phyloP scores from a whole-genome alignment of 2,113 vertebrate genomes.

The Clinocottus analis region DNA sequence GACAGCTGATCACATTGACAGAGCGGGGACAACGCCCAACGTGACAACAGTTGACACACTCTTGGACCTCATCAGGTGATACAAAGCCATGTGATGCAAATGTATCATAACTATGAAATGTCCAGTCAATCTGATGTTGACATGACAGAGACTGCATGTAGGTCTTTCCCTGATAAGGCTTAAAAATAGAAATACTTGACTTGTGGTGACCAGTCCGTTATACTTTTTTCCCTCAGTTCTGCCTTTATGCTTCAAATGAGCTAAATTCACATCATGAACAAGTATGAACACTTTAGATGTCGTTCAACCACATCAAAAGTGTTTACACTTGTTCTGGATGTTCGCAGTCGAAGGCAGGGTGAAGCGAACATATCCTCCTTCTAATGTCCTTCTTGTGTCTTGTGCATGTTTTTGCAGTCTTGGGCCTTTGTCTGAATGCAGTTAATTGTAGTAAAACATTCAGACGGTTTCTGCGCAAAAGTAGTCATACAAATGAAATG shows the following conservation, averaged over 20 bases:
- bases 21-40: slow-evolving; percentile 90
- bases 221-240: background rate
- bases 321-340: background rate
- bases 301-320: background rate
- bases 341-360: background rate
- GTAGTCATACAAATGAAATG: background rate
- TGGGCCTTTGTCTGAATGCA: background rate
- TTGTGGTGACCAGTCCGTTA: background rate
- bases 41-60: slow-evolving; percentile 94
- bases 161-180: background rate
- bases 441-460: background rate
- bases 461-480: too few species aligned
- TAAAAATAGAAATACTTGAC: background rate
- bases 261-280: background rate
- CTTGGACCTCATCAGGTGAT: slow-evolving; percentile 94
- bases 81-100: rapidly evolving
- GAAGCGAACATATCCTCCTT: background rate
- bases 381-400: background rate
- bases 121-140: background rate
- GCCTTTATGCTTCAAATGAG: slow-evolving; percentile 2
- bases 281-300: background rate
- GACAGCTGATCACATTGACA: slow-evolving; percentile 87
- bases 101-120: background rate
- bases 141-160: background rate
- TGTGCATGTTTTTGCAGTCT: background rate